These are phyloP conservation scores for Amyelois transitella DNA, from an alignment of 1,140 invertebrate genomes.

Conservation along the genomic window DNA sequence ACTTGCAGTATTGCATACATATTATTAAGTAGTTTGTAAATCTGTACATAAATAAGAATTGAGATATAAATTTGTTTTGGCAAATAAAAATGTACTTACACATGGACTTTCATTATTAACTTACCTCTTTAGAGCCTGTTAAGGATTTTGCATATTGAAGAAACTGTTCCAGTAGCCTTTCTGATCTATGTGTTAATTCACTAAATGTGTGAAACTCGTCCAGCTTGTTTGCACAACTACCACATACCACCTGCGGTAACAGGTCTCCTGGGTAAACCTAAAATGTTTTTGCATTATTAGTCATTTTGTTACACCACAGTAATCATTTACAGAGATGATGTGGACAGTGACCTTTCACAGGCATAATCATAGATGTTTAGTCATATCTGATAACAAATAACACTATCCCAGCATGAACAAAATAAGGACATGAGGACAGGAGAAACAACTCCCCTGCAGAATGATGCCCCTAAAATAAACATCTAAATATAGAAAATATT, in stretches of 20 bases:
- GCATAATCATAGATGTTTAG: conserved; percentile 59
- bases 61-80: background rate
- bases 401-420: conserved; percentile 26
- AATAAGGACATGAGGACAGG: conserved; percentile 18
- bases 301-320: conserved; percentile 35
- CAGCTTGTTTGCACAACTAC: conserved; percentile 75
- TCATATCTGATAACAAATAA: conserved; percentile 61
- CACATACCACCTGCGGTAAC: conserved; percentile 76
- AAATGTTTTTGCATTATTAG: conserved; percentile 34
- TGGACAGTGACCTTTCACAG: conserved; percentile 57
- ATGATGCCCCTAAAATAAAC: conserved; percentile 49
- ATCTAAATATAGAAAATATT: conserved; percentile 70
- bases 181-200: conserved; percentile 74
- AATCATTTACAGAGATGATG: conserved; percentile 46
- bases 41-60: background rate
- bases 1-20: background rate
- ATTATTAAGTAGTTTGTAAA: conserved; percentile 6
- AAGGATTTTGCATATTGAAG: conserved; percentile 74
- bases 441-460: conserved; percentile 47
- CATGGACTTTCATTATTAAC: conserved; percentile 23
- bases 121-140: conserved; percentile 73
- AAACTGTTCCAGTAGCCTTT: conserved; percentile 76
- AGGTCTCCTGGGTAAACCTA: conserved; percentile 75
- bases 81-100: background rate
- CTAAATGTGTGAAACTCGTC: conserved; percentile 76